Base-by-base conservation (phyloP, 2,113 vertebrate genomes). In the Ginglymostoma cirratum region DNA sequence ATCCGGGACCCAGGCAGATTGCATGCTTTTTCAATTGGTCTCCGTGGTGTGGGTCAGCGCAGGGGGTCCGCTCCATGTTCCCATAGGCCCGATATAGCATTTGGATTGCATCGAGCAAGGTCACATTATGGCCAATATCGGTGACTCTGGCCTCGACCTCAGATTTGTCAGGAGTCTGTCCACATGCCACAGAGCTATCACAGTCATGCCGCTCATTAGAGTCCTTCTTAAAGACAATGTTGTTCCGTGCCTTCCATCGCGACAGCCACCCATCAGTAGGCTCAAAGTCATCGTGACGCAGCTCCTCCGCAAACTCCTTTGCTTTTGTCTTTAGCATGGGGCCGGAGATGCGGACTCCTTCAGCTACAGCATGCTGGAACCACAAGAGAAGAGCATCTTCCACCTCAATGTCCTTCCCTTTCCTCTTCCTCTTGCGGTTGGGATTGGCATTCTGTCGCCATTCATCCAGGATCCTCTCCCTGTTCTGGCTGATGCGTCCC, bases 301-400 rank as follows among this genome's bases (percentile, higher is more conserved):
- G 87, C 55, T 30, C n/a, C 5, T n/a, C 48, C 17, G 85, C 96
- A 55, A 96, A 85, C 96, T 92, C 70, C 85, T 86, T 83, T 0
- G 94, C 96, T n/a, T 96, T 95, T 48, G 55, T 83, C 70, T 96
- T 96, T 34, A 95, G 85, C 90, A 96, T 21, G 5, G 96, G 96
- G 3, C 96, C 96, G 0, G 61, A 96, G 94, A 96, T 80, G 2
- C 70, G 70, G 48, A 72, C 70, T 14, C 96, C 96, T 0, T 30
- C 24, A n/a, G 93, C 96, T 69, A 96, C 72, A n/a, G 69, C 96
- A 30, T 92, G 96, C 67, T 52, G 42, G 69, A 83, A 96, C 94
- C 96, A 93, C n/a, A 96, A 23, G 5, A 92, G 76, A 12, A 92
- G 93, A 0, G 2, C 0, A 0, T 96, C 96, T 34, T 96, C 96